A percentile compares a stretch with the other conserved stretches of the same genome.
Conservation (phyloP, 1,140 invertebrate species). For the Eupristina koningsbergeri region DNA sequence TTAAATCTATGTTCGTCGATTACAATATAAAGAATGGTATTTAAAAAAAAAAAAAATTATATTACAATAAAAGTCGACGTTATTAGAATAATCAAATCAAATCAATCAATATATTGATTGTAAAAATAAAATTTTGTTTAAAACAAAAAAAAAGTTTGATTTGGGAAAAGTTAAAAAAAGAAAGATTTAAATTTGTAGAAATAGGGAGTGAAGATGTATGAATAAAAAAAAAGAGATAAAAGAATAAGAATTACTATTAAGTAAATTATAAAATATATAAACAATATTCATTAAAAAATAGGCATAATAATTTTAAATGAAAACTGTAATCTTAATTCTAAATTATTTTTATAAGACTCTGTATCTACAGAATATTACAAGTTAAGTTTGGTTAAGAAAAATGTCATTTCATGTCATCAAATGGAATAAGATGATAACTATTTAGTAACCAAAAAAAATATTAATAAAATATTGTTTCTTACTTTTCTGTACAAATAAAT, state of each 20-base stretch:
- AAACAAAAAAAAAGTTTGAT: background rate
- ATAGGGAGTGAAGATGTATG: background rate
- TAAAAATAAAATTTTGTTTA: no score
- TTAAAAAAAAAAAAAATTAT: no score
- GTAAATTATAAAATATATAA: slow-evolving; percentile 8
- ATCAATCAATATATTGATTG: no score
- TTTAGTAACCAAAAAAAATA: no score
- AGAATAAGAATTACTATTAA: slow-evolving; percentile 1
- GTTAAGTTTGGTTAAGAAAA: background rate
- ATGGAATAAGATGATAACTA: no score
- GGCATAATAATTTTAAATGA: background rate
- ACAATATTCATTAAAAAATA: slow-evolving; percentile 27
- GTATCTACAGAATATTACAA: background rate
- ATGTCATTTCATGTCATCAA: background rate
- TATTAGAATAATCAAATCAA: no score
- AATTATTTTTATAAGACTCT: background rate
- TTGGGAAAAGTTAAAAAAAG: background rate
- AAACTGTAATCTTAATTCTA: no score
- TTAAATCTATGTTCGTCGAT: background rate
- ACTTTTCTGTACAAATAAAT: no score
- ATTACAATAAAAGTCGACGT: no score
- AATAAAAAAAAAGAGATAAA: slow-evolving; percentile 2
- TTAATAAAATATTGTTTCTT: no score
- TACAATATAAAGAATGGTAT: no score
- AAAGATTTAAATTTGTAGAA: background rate